Evolutionary conservation across 2,797 vertebrate genomes (phyloP).

Genomic region (Clarias platycephalus): DNA sequence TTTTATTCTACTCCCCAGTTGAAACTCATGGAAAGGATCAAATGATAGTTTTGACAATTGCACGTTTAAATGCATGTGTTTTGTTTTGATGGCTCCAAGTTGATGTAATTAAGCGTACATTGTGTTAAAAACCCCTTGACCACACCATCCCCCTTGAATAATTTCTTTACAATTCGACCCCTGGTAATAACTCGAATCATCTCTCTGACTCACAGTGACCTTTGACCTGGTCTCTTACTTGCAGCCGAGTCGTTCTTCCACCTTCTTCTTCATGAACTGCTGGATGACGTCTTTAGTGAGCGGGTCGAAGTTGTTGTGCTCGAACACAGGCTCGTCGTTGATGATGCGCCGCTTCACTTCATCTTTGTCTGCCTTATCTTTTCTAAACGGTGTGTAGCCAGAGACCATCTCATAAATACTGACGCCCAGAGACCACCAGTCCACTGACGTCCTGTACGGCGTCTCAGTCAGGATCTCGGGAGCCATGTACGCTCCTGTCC

Average conservation of each 20-base stretch:
- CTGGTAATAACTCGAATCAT: too few species aligned
- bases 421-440: conserved; percentile 95
- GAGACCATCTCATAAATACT: conserved; percentile 95
- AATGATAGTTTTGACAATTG: too few species aligned
- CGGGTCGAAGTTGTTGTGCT: conserved; percentile 84
- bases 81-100: too few species aligned
- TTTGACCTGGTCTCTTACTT: conserved; percentile 73
- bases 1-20: too few species aligned
- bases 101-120: too few species aligned
- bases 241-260: conserved; percentile 84
- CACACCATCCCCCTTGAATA: too few species aligned
- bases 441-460: conserved; percentile 86
- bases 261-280: conserved; percentile 87
- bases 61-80: too few species aligned
- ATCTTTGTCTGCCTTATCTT: conserved; percentile 88
- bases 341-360: conserved; percentile 88
- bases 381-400: conserved; percentile 90
- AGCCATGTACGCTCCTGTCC: conserved; percentile 93
- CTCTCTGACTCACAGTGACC: not conserved
- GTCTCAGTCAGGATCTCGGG: conserved; percentile 87
- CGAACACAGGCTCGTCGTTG: conserved; percentile 84
- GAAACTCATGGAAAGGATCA: too few species aligned
- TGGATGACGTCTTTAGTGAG: conserved; percentile 82
- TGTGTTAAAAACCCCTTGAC: too few species aligned
- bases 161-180: too few species aligned